Base-by-base conservation (phyloP, 2,888 invertebrate species). In the Liodrosophila aerea region DNA sequence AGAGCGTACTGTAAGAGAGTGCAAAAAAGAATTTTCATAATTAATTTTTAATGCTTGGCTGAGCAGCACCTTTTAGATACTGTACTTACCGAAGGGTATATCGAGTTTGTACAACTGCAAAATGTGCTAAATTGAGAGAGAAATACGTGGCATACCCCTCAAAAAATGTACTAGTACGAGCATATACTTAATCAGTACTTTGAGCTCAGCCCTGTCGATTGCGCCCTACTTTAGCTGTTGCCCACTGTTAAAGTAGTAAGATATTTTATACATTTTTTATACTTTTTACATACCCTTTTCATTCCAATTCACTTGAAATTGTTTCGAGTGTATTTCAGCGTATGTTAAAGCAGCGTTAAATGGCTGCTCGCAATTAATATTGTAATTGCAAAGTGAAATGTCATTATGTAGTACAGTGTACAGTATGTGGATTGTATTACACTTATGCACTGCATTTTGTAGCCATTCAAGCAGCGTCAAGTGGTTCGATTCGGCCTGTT, bases 21-120 rank as follows among this genome's bases (percentile, higher is more conserved):
- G 40, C 33, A 9, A 64, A 29, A n/a, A 40, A 58, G 53, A 36
- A 40, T 56, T 60, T 71, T 81, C 81, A 83, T 80, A 77, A 81
- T 81, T 83, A 80, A 81, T 81, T 83, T 83, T 81, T 73, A 77
- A 73, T 83, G 81, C 81, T 71, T 83, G 75, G 83, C 68, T 83
- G 84, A 64, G 30, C 46, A 61, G 60, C 61, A 70, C 64, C 61
- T 68, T 64, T 66, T 61, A 22, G 22, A 22, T 22, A 22, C 3
- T 52, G 34, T 34, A 22, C n/a, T n/a, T n/a, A n/a, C n/a, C n/a
- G n/a, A n/a, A n/a, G n/a, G n/a, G n/a, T n/a, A n/a, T n/a, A n/a
- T n/a, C n/a, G n/a, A n/a, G n/a, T n/a, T n/a, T n/a, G n/a, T n/a
- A n/a, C n/a, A n/a, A n/a, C n/a, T n/a, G n/a, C 22, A 22, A 22